Base-by-base conservation (phyloP, 2,888 invertebrate species). In the Trissoscelio sp. region DNA sequence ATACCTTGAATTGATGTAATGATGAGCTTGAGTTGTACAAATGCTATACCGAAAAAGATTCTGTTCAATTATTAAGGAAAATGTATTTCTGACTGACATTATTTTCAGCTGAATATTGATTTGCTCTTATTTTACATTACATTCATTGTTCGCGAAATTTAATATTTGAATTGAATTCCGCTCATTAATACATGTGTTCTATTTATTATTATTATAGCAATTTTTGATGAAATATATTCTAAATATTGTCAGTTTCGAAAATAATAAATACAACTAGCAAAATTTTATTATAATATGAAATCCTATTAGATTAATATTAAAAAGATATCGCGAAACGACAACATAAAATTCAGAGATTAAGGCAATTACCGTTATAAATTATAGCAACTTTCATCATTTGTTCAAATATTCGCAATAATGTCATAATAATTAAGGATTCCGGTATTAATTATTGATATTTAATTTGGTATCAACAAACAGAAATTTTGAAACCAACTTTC, bases 401-500 rank as follows among this genome's bases (percentile, higher is more conserved):
- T 20, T 48, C 20, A 34, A 34, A 20, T 48, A 16, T 24, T 28
- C 11, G 24, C 0, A 53, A 39, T 53, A 53, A 66, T 39, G 51
- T 53, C 39, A 31, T 66, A 39, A 53, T 66, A 39, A 66, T 53
- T 53, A 53, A 53, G 53, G 66, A 66, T 18, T 31, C 16, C 22
- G 39, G 7, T 37, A 24, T 53, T 39, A 66, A 66, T 53, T 53
- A 53, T 66, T 66, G 66, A 66, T 39, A 39, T 39, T 66, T 66
- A 39, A 66, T 53, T 53, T 66, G 24, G 53, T 14, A 39, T 34
- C 28, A 44, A 44, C 60, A 60, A 60, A 60, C 60, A 60, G 44
- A 60, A 24, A 44, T 60, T 60, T 60, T 28, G 44, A 42, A 28
- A 44, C 44, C 44, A 39, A 34, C 34, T 16, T 60, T 60, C 44